phyloP scores from a whole-genome alignment of 2,797 vertebrate genomes.

The Amblyraja radiata region DNA sequence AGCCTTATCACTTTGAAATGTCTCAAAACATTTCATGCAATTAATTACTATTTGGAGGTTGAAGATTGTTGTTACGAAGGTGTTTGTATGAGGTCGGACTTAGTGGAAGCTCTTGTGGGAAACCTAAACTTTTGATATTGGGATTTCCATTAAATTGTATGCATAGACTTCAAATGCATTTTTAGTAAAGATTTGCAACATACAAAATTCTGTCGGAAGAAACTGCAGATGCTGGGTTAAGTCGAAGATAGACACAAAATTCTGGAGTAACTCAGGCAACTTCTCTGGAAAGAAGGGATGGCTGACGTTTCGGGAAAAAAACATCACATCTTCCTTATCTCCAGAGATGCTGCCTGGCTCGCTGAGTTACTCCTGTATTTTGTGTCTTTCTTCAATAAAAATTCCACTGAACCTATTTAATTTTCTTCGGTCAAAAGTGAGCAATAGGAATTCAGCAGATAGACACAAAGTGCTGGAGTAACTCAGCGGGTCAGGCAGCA shows the following conservation, averaged over 20 bases:
- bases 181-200: neutral
- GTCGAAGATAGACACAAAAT: too few relatives aligned
- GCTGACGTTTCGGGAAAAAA: too few relatives aligned
- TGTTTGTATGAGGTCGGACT: neutral
- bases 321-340: too few relatives aligned
- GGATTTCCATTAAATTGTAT: too few relatives aligned
- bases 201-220: too few relatives aligned
- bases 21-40: neutral
- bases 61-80: neutral
- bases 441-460: neutral
- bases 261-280: too few relatives aligned
- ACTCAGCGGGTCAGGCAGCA: too few relatives aligned
- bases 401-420: neutral
- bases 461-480: too few relatives aligned
- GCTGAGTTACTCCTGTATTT: too few relatives aligned
- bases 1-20: slow-evolving; percentile 29
- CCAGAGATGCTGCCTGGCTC: too few relatives aligned
- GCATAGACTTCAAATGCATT: neutral
- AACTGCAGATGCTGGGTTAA: too few relatives aligned
- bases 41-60: slow-evolving; percentile 7
- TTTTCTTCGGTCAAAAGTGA: neutral
- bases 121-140: neutral
- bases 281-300: too few relatives aligned
- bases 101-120: neutral
- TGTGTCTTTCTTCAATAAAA: neutral